Evolutionary conservation across 2,797 vertebrate genomes (phyloP).

Genomic region (Premnoplex brunnescens): DNA sequence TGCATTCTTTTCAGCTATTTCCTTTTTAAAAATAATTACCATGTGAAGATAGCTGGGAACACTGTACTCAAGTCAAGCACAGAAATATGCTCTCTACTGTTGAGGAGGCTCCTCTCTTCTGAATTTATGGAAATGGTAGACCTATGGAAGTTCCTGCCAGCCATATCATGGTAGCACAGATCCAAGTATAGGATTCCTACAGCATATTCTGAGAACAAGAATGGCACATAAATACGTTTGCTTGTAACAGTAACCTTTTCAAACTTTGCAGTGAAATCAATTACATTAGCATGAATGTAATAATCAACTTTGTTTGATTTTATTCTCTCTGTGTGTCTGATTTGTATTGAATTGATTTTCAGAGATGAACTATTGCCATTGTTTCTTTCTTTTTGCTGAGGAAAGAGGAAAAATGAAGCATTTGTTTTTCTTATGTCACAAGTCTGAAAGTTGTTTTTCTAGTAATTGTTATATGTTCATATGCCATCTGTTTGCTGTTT

Average conservation of each 20-base stretch:
- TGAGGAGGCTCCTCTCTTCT: neutral
- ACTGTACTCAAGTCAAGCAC: neutral
- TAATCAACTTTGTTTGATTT: conserved; percentile 16
- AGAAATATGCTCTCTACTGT: neutral
- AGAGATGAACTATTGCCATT: neutral
- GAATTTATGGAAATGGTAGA: neutral
- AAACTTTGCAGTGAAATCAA: neutral
- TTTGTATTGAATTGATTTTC: conserved; percentile 2
- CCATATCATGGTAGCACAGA: neutral
- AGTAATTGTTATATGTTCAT: conserved; percentile 32
- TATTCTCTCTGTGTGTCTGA: neutral
- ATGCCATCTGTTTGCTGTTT: conserved; percentile 61
- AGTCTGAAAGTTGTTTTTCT: conserved; percentile 15
- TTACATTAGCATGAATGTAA: neutral
- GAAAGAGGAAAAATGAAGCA: conserved; percentile 2
- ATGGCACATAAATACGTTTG: neutral
- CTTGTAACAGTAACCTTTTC: neutral
- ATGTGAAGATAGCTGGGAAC: neutral
- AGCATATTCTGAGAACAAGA: neutral
- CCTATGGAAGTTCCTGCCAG: neutral
- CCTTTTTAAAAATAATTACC: neutral
- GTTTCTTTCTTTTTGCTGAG: neutral
- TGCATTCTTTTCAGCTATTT: conserved; percentile 24
- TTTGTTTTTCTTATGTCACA: conserved; percentile 40
- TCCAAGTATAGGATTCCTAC: neutral